These are phyloP conservation scores for Procavia capensis DNA, from an alignment of 2,113 vertebrate species.

Conservation along the genomic window DNA sequence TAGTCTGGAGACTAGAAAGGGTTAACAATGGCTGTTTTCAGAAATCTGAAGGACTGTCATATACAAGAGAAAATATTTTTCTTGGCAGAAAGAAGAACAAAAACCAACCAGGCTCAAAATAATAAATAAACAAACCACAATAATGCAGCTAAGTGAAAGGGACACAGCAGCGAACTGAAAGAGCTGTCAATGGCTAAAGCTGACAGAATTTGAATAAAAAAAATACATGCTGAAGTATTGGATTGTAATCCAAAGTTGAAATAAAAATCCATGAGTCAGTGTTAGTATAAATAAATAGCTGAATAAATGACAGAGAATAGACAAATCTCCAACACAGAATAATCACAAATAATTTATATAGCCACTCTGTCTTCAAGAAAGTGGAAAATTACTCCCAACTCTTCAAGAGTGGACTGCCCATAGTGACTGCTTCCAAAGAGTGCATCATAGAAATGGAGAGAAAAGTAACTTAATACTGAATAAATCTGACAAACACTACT, in stretches of 20 bases:
- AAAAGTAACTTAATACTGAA: conserved; percentile 5
- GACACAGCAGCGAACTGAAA: too few species aligned
- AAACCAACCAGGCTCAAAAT: conserved; percentile 49
- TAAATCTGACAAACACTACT: not conserved
- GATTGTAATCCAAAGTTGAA: too few species aligned
- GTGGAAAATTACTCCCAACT: not conserved
- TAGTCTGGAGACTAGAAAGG: conserved; percentile 6
- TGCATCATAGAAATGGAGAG: not conserved
- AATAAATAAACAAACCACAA: not conserved
- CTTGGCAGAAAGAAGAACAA: not conserved
- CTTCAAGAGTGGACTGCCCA: not conserved
- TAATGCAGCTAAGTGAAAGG: not conserved
- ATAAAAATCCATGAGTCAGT: too few species aligned
- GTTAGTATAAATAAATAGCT: too few species aligned
- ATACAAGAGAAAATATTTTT: not conserved
- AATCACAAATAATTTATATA: conserved; percentile 19
- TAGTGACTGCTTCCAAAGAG: conserved; percentile 38
- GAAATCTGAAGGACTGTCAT: conserved; percentile 9
- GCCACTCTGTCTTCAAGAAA: not conserved
- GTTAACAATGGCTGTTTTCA: conserved; percentile 22
- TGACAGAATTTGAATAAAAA: too few species aligned
- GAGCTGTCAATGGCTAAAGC: too few species aligned
- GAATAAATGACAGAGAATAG: conserved; percentile 11
- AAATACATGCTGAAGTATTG: too few species aligned
- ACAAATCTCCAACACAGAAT: not conserved